Conservation (phyloP, 1,140 invertebrate species). For the Drosophila orosa region DNA sequence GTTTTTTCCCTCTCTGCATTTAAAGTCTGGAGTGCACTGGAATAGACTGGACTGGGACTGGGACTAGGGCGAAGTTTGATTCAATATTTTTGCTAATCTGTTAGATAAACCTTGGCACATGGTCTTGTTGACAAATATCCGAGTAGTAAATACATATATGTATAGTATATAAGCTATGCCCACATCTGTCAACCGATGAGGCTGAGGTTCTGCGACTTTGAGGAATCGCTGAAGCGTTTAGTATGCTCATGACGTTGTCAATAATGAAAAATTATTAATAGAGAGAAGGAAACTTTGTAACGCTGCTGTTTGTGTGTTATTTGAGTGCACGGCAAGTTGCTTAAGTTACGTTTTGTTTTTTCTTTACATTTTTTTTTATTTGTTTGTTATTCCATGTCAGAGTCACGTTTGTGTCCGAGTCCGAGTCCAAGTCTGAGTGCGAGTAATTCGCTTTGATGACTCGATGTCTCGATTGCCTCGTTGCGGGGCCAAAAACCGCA, state of each 20-base stretch:
- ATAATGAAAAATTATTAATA: slow-evolving; percentile 57
- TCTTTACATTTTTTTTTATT: not conserved
- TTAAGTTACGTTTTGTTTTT: slow-evolving; percentile 45
- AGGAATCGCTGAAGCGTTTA: slow-evolving; percentile 46
- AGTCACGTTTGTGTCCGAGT: slow-evolving; percentile 34
- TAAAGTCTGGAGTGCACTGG: slow-evolving; percentile 23
- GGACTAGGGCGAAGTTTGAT: slow-evolving; percentile 20
- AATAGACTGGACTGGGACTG: slow-evolving; percentile 12
- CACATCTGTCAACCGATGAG: slow-evolving; percentile 12
- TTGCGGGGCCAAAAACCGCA: slow-evolving; percentile 40
- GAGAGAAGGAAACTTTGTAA: slow-evolving; percentile 41
- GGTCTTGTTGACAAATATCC: slow-evolving; percentile 30
- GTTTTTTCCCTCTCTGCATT: slow-evolving; percentile 1
- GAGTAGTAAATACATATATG: not conserved
- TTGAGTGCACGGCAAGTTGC: slow-evolving; percentile 43
- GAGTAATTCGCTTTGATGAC: slow-evolving; percentile 41
- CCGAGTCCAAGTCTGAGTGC: not conserved
- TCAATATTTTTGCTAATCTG: slow-evolving; percentile 46
- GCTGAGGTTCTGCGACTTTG: slow-evolving; percentile 24
- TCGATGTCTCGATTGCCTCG: slow-evolving; percentile 31
- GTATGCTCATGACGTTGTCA: slow-evolving; percentile 42
- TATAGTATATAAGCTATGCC: not conserved
- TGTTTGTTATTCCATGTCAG: slow-evolving; percentile 37
- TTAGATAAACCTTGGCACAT: slow-evolving; percentile 26
- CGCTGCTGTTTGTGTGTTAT: slow-evolving; percentile 50